phyloP scores from a whole-genome alignment of 2,888 invertebrate genomes.

The Ypsolopha sequella region DNA sequence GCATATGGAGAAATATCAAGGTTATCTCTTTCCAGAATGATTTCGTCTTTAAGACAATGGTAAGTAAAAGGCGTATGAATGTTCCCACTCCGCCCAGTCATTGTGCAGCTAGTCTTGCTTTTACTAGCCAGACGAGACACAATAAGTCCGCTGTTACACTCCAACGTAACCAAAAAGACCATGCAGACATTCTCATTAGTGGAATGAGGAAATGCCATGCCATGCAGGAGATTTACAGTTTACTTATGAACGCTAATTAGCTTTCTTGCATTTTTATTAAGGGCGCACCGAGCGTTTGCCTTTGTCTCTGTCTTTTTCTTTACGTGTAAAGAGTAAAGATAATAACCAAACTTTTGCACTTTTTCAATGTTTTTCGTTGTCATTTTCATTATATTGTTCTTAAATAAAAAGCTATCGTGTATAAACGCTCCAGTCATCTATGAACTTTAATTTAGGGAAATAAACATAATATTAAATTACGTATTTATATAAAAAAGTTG shows the following conservation, averaged over 20 bases:
- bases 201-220: too few relatives aligned
- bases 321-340: too few relatives aligned
- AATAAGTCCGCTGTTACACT: constrained; percentile 27
- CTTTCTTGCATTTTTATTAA: not conserved
- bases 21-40: constrained; percentile 1
- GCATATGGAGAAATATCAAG: not conserved
- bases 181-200: not conserved
- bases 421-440: too few relatives aligned
- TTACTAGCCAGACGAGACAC: constrained; percentile 36
- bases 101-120: constrained; percentile 38
- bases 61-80: constrained; percentile 45
- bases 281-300: too few relatives aligned
- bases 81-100: constrained; percentile 38
- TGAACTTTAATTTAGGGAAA: too few relatives aligned
- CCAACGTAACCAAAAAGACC: constrained; percentile 19
- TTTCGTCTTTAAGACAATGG: constrained; percentile 27
- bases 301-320: too few relatives aligned
- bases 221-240: not conserved
- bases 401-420: too few relatives aligned
- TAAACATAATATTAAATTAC: too few relatives aligned
- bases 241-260: not conserved
- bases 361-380: too few relatives aligned
- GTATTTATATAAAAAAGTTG: too few relatives aligned
- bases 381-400: too few relatives aligned
- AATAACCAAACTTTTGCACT: too few relatives aligned